These are phyloP conservation scores for Eumaeus atala DNA, from an alignment of 1,140 invertebrate genomes.

Conservation along the genomic window DNA sequence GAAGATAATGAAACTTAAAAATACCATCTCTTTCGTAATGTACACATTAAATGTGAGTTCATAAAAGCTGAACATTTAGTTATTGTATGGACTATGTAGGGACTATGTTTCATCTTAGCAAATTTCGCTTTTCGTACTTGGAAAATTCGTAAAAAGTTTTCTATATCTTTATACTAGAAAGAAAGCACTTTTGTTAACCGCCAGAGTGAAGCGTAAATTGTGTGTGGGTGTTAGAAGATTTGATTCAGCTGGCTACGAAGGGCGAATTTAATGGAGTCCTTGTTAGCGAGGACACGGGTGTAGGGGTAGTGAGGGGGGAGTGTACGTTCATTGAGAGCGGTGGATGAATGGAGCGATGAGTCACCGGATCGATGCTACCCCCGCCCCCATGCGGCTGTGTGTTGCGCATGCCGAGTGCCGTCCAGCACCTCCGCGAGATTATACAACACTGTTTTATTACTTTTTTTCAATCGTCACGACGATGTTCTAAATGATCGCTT, in stretches of 20 bases:
- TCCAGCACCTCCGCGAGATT: background rate
- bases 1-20: too few species aligned
- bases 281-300: constrained; percentile 42
- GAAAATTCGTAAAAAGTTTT: too few species aligned
- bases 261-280: constrained; percentile 58
- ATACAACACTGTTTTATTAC: too few species aligned
- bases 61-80: too few species aligned
- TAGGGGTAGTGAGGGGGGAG: constrained; percentile 23
- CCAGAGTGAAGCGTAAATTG: constrained; percentile 5
- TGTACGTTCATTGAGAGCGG: constrained; percentile 63
- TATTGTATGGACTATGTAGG: too few species aligned
- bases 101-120: too few species aligned
- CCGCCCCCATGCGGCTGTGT: constrained; percentile 36
- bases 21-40: too few species aligned
- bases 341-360: constrained; percentile 66
- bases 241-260: constrained; percentile 40
- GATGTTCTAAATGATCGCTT: too few species aligned
- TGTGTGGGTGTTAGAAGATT: constrained; percentile 37
- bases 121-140: too few species aligned
- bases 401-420: constrained; percentile 14
- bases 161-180: too few species aligned
- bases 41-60: too few species aligned
- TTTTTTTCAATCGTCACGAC: too few species aligned
- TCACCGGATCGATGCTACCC: constrained; percentile 58
- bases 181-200: constrained; percentile 29